These are phyloP conservation scores for Formicarius rufipectus DNA, from an alignment of 2,113 vertebrate genomes.

Conservation along the genomic window DNA sequence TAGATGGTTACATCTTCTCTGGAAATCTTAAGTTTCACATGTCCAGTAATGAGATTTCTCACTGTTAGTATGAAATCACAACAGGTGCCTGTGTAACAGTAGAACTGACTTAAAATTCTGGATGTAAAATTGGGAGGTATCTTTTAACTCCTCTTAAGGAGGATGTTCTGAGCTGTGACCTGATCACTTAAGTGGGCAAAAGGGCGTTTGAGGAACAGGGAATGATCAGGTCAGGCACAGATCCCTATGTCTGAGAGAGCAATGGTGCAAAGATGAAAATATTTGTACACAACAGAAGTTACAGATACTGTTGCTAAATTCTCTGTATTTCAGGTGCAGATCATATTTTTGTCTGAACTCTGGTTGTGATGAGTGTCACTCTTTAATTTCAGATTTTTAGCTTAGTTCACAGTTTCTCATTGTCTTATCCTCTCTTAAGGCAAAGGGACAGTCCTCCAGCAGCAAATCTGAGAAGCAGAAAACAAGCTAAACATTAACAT, in stretches of 20 bases:
- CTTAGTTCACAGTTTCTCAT: background rate
- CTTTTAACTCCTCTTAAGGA: background rate
- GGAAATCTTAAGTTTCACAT: background rate
- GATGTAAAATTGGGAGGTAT: fast-evolving
- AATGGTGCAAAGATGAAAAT: background rate
- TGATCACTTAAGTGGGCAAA: background rate
- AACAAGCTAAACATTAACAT: slow-evolving; percentile 64
- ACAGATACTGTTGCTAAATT: background rate
- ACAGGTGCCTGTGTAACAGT: background rate
- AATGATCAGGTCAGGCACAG: background rate
- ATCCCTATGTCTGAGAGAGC: background rate
- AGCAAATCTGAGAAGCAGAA: slow-evolving; percentile 72
- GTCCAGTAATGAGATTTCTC: background rate
- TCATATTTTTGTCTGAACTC: background rate
- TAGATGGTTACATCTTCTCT: background rate
- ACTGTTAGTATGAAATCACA: background rate
- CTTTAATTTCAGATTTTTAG: background rate
- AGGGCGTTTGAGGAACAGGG: background rate
- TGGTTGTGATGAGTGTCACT: background rate
- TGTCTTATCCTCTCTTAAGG: slow-evolving; percentile 17
- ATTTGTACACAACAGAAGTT: background rate
- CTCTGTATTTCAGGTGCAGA: background rate
- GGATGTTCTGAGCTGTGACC: background rate
- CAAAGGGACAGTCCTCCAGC: slow-evolving; percentile 61
- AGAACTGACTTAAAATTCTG: background rate